Percentiles rank a stretch among this genome's conserved stretches.
phyloP scores from a whole-genome alignment of 2,113 vertebrate genomes.

The Serinus canaria region DNA sequence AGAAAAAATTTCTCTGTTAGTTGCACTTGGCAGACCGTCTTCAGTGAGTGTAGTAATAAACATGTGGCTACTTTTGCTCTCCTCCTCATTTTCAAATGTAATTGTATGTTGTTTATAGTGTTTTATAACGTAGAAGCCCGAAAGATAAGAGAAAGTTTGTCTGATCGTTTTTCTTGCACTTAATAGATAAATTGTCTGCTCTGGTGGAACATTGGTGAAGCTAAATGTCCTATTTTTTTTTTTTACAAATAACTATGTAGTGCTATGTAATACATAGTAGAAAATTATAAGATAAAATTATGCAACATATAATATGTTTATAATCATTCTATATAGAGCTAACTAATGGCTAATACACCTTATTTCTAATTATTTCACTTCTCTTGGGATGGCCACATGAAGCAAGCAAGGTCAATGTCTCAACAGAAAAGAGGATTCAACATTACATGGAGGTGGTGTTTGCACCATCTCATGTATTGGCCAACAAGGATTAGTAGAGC shows the following conservation, averaged over 20 bases:
- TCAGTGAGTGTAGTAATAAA: background rate
- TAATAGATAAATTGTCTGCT: background rate
- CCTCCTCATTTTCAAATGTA: background rate
- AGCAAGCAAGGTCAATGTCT: background rate
- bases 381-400: background rate
- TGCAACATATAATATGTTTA: background rate
- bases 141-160: background rate
- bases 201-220: background rate
- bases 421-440: background rate
- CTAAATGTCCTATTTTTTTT: background rate
- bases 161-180: background rate
- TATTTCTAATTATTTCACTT: slow-evolving; percentile 9
- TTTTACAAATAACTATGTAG: background rate
- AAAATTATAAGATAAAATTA: background rate
- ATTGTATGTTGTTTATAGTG: background rate
- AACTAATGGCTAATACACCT: background rate
- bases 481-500: background rate
- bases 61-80: background rate
- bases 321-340: background rate
- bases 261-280: background rate
- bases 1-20: background rate
- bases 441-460: background rate
- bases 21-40: background rate
- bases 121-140: background rate
- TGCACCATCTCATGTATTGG: background rate